Base-by-base conservation (phyloP, 2,113 vertebrate species). In the Panthera leo region DNA sequence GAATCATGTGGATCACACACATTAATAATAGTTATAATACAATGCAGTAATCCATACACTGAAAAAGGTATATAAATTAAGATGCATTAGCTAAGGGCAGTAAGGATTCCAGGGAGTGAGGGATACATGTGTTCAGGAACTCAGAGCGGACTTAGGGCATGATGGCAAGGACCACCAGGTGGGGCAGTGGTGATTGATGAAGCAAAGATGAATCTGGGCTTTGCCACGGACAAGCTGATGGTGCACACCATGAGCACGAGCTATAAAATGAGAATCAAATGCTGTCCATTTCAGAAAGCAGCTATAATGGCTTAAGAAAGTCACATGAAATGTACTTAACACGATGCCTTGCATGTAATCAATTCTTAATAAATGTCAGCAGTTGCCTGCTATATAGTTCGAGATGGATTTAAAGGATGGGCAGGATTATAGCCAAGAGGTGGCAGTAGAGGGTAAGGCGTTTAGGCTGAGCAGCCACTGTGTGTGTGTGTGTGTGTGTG, bases 341-440 rank as follows among this genome's bases (percentile, higher is more conserved):
- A 1, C 4, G 13, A 51, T 19, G 8, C 25, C 23, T 70, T 12
- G 53, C 3, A 0, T 12, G 5, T 15, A 19, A 5, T 48, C 23
- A 11, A 4, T 63, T 51, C 63, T 79, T 51, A 78, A 31, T 42
- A 83, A 23, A 39, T 15, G 5, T 29, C 23, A 27, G 21, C 7
- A 8, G 8, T 73, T 48, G 27, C 53, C 63, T 89, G 14, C 45
- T 36, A 3, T 36, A 3, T 48, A n/a, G 29, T 71, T 89, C 79
- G 45, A 89, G 65, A 34, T 71, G 29, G 42, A 51, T 36, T 91
- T 58, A 94, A 65, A 68, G 36, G 14, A 68, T 76, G 39, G 48
- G 21, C 75, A 76, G 55, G 53, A 93, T 88, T 88, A 31, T 15
- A 75, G 80, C n/a, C n/a, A 70, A 78, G 23, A 96, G 75, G n/a